Percentiles rank a stretch among this genome's conserved stretches.
phyloP scores from a whole-genome alignment of 2,797 vertebrate genomes.

The Dryobates pubescens region DNA sequence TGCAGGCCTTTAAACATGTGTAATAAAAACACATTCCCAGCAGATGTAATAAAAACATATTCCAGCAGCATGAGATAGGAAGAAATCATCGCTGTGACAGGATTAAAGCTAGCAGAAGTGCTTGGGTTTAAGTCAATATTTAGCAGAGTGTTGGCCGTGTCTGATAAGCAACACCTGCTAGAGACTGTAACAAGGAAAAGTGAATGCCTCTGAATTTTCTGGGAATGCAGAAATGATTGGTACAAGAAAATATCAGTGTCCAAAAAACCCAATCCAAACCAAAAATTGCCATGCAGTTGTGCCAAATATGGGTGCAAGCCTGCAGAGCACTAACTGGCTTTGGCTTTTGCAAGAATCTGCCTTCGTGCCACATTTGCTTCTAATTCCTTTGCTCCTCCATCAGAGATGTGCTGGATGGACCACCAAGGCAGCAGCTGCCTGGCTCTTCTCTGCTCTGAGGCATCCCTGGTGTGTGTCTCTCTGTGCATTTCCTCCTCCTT shows the following conservation, averaged over 20 bases:
- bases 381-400: not conserved
- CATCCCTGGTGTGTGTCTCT: not conserved
- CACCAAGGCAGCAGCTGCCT: constrained; percentile 23
- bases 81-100: not conserved
- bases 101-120: not conserved
- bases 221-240: not conserved
- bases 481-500: not conserved
- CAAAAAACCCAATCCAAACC: not conserved
- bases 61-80: not conserved
- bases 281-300: not conserved
- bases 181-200: not conserved
- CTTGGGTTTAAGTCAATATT: not conserved
- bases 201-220: not conserved
- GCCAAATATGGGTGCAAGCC: not conserved
- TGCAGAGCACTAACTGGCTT: not conserved
- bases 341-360: not conserved
- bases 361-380: not conserved
- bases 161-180: not conserved
- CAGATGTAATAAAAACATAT: not conserved
- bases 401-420: not conserved
- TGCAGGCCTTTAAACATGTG: not conserved
- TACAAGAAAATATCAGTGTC: not conserved
- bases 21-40: not conserved
- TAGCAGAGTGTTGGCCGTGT: not conserved
- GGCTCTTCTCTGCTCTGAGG: not conserved